Percentiles rank a stretch among this genome's conserved stretches.
Evolutionary conservation across 2,113 vertebrate genomes (phyloP).

Genomic region (Poicephalus gulielmi): DNA sequence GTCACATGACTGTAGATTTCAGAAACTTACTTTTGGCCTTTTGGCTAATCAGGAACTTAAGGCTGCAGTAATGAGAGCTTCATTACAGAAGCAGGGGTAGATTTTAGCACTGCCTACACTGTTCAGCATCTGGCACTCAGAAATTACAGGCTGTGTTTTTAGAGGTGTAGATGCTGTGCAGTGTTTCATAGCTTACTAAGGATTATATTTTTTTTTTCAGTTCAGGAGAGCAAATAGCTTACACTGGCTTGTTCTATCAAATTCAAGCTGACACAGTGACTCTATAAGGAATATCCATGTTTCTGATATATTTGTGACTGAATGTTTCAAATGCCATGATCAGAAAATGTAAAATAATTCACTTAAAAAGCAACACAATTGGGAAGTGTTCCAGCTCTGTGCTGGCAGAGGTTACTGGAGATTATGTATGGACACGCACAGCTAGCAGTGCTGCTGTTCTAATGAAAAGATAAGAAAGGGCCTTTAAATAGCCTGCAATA

Average conservation of each 20-base stretch:
- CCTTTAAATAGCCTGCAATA: conserved; percentile 21
- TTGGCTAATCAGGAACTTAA: neutral
- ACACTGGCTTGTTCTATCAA: conserved; percentile 1
- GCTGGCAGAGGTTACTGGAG: conserved; percentile 15
- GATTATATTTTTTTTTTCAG: neutral
- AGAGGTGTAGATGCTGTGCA: neutral
- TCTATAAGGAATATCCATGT: neutral
- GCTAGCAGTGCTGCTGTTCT: neutral
- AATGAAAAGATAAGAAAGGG: neutral
- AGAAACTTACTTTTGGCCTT: neutral
- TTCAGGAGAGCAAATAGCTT: conserved; percentile 8
- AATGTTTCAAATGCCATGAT: neutral
- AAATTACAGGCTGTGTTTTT: conserved; percentile 7
- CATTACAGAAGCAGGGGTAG: neutral
- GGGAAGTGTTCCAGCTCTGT: neutral
- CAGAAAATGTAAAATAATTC: conserved; percentile 49
- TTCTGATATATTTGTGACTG: neutral
- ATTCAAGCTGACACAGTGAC: conserved; percentile 21
- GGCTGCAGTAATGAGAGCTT: neutral
- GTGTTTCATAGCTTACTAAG: conserved; percentile 7
- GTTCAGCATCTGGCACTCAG: neutral
- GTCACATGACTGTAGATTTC: neutral
- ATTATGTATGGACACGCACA: conserved; percentile 20
- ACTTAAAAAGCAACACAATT: neutral
- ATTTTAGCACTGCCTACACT: neutral